These are phyloP conservation scores for Phalloptychus januarius DNA, from an alignment of 2,797 vertebrate species.

Conservation along the genomic window DNA sequence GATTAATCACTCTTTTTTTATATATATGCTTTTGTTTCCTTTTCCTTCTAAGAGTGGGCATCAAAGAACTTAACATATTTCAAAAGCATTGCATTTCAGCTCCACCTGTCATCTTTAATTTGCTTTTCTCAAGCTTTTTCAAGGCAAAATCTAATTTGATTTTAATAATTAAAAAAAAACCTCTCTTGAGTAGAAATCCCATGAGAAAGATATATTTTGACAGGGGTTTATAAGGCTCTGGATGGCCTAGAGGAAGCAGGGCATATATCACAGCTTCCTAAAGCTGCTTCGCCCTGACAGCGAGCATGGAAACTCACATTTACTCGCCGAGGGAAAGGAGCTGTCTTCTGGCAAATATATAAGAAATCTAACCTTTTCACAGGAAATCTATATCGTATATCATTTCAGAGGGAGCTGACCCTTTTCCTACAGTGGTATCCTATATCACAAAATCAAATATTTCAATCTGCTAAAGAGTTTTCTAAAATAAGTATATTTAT, in stretches of 20 bases:
- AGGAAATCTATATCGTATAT: slow-evolving; percentile 50
- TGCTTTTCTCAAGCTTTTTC: slow-evolving; percentile 80
- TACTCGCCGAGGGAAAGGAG: slow-evolving; percentile 47
- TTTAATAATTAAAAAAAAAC: slow-evolving; percentile 81
- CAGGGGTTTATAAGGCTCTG: slow-evolving; percentile 75
- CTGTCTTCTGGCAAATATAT: slow-evolving; percentile 63
- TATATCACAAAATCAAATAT: slow-evolving; percentile 46
- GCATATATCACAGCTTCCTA: slow-evolving; percentile 73
- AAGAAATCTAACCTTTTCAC: slow-evolving; percentile 63
- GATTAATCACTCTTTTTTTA: neutral
- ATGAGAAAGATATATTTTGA: slow-evolving; percentile 72
- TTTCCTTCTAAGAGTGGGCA: slow-evolving; percentile 45
- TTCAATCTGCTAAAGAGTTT: slow-evolving; percentile 39
- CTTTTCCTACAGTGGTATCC: slow-evolving; percentile 31
- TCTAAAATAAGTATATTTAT: slow-evolving; percentile 39
- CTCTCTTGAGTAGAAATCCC: slow-evolving; percentile 74
- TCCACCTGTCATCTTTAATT: slow-evolving; percentile 82
- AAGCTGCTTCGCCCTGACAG: slow-evolving; percentile 68
- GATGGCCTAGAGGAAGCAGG: slow-evolving; percentile 68
- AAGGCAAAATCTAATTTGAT: slow-evolving; percentile 84
- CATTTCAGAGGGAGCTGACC: slow-evolving; percentile 43
- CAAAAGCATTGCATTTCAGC: slow-evolving; percentile 80
- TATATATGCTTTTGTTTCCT: neutral
- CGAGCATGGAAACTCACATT: slow-evolving; percentile 51
- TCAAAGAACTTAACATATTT: slow-evolving; percentile 69